Percentiles rank a stretch among this genome's conserved stretches.
These are phyloP conservation scores for Craterocephalus amniculus DNA, from an alignment of 2,797 vertebrate species.

Conservation along the genomic window DNA sequence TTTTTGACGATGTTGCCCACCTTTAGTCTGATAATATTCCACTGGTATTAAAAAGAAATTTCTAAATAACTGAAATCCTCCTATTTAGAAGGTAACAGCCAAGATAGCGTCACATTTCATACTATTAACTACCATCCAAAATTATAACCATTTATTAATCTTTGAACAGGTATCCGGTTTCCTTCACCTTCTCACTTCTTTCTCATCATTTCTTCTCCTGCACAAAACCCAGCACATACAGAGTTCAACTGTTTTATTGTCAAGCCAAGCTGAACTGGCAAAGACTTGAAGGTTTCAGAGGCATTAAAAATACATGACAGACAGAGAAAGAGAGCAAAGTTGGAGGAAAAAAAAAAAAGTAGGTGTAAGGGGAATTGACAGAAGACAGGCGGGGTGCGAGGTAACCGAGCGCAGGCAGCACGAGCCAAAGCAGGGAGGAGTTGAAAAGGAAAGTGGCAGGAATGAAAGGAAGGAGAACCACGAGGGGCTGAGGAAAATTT, in stretches of 20 bases:
- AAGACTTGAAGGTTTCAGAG: conserved; percentile 52
- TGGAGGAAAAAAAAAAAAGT: conserved; percentile 33
- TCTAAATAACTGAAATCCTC: not conserved
- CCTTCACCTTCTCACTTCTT: not conserved
- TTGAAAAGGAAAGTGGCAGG: not conserved
- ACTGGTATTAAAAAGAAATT: not conserved
- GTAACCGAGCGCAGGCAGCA: conserved; percentile 33
- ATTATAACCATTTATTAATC: not conserved
- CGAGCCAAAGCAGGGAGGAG: conserved; percentile 22
- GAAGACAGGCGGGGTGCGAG: conserved; percentile 19
- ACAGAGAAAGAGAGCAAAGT: conserved; percentile 50
- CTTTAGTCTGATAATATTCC: not conserved
- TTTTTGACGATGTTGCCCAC: too few relatives aligned
- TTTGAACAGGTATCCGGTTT: conserved; percentile 1
- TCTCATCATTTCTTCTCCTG: not conserved
- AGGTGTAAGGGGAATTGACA: conserved; percentile 46
- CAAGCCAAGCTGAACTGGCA: conserved; percentile 42
- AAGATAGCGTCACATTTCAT: not conserved
- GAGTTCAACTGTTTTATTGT: conserved; percentile 52
- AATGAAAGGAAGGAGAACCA: not conserved
- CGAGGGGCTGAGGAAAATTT: not conserved
- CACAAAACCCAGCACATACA: conserved; percentile 8
- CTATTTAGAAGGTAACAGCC: not conserved
- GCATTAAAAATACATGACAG: conserved; percentile 64
- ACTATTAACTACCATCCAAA: not conserved